Evolutionary conservation across 2,113 vertebrate species (phyloP), one percentile per base, ranked within the genome.

Genomic region (Actenoides hombroni): DNA sequence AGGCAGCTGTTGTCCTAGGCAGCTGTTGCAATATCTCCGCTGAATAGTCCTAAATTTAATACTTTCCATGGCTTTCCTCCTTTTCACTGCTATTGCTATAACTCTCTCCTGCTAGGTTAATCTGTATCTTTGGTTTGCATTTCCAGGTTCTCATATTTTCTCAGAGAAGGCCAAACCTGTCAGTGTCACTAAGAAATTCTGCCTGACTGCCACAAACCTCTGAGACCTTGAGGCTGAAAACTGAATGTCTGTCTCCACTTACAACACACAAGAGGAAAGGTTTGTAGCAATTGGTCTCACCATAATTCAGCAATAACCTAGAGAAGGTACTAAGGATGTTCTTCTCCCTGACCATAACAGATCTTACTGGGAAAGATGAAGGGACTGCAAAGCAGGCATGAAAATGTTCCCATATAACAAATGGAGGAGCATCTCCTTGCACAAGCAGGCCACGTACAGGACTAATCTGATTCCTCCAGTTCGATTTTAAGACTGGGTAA

Each of bases 381-480:
- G 5, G 10, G 10, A 57, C 13, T 13, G 10, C n/a, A 80, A 88
- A 91, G 21, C 21, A 31, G 11, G 8, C 7, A 31, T 56, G 26
- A 61, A 77, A 86, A 29, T 0, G 0, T 71, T 70, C 8, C 57
- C 13, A 11, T 60, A 9, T 54, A 70, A 42, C 18, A 65, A n/a
- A 65, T 29, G 6, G 11, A 77, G 13, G 11, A 83, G 16, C 24
- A 61, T 63, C 64, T 69, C 15, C 42, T 33, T 16, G 48, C 51
- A 53, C 25, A 76, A 40, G 14, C 8, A 88, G 9, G 12, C 5
- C 33, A 51, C 0, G 0, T 26, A 44, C 13, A 83, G 24, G 20
- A 75, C 16, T 61, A 44, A 13, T 16, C 16, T 65, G 17, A 70
- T 54, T 76, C 14, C 11, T 90, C 24, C 19, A 67, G 15, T 60